Evolutionary conservation across 2,113 vertebrate species (phyloP), one percentile per base, ranked within the genome.

Genomic region (Pyrgilauda ruficollis): DNA sequence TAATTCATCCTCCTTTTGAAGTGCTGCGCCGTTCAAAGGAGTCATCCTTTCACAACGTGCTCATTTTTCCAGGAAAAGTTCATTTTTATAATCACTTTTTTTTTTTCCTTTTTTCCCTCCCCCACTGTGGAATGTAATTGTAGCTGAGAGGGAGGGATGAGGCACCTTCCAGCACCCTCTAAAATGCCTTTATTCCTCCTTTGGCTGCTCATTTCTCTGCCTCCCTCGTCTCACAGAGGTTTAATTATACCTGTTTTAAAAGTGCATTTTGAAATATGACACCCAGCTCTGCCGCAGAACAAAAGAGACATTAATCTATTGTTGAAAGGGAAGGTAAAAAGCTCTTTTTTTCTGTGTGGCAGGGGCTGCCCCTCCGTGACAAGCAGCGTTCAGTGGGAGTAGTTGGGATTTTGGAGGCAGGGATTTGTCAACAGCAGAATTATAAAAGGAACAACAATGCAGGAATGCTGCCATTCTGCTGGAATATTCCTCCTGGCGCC

Each of bases 241-340:
- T 97, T 98, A 98, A 98, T 98, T 98, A 98, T 94, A 96, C 86
- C 96, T 93, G 87, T 47, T 90, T 78, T 76, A 91, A 94, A 97
- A 93, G 93, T 26, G 43, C 90, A 52, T 93, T 98, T 96, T 93
- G 96, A 98, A 98, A 97, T 95, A 46, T 90, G 95, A 97, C 97
- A 97, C 97, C 92, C 82, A 11, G 79, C 92, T 94, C 96, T 94
- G 84, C 26, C 0, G 12, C 63, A 73, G 95, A 95, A 97, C 97
- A 97, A 98, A 98, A 93, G 92, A 87, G 59, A 97, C 85, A 91
- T 97, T 87, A 97, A 96, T 96, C 88, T 56, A 74, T 96, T 97
- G 94, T 97, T 89, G 87, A 89, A 79, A 58, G 24, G 31, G 44
- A 75, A 93, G 62, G 81, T 24, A 69, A 87, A 82, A 78, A 84